Evolutionary conservation across 2,888 invertebrate genomes (phyloP).

Genomic region (Callyntrura sp.): DNA sequence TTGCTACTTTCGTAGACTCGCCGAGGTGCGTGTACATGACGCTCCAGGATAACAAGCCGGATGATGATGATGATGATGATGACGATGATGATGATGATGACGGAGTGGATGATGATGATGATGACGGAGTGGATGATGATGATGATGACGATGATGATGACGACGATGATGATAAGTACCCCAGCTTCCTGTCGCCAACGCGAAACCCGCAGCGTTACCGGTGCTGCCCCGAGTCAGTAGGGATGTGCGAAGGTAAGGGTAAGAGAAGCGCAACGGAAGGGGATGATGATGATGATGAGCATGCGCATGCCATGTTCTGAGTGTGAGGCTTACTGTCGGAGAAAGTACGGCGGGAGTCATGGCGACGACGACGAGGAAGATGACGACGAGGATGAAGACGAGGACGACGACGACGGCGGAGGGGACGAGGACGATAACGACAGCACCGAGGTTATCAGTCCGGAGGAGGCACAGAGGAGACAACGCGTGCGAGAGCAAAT

Average conservation of each 20-base stretch:
- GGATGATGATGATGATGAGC: conserved; percentile 47
- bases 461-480: conserved; percentile 76
- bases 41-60: conserved; percentile 70
- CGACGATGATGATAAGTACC: conserved; percentile 66
- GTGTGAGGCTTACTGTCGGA: conserved; percentile 47
- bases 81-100: conserved; percentile 80
- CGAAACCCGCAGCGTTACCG: conserved; percentile 56
- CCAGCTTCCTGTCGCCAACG: conserved; percentile 49
- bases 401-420: conserved; percentile 87
- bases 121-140: conserved; percentile 52
- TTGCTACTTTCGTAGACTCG: too few relatives aligned
- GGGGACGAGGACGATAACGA: conserved; percentile 86
- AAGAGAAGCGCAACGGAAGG: conserved; percentile 73
- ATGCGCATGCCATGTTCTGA: conserved; percentile 34
- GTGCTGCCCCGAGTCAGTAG: conserved; percentile 80
- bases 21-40: conserved; percentile 83
- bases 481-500: conserved; percentile 78
- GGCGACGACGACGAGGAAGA: conserved; percentile 78
- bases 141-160: conserved; percentile 67
- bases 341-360: conserved; percentile 71
- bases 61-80: too few relatives aligned
- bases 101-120: conserved; percentile 83
- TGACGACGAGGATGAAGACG: conserved; percentile 85
- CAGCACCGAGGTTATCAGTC: conserved; percentile 19
- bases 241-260: conserved; percentile 79